These are phyloP conservation scores for Actinostola sp. DNA, from an alignment of 92 coral and sea anemone genomes.

Conservation along the genomic window DNA sequence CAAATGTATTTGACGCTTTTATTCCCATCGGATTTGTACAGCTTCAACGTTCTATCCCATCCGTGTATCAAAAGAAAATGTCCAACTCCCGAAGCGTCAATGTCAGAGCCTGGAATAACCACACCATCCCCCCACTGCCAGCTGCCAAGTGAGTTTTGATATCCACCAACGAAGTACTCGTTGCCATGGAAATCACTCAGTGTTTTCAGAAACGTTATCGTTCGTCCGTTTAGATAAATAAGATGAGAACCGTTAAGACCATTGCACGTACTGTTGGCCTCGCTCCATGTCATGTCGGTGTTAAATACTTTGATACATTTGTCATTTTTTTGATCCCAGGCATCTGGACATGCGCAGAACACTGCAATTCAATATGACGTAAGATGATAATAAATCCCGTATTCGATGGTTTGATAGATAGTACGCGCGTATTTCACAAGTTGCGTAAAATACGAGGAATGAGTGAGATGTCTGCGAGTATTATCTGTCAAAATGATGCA, in stretches of 20 bases:
- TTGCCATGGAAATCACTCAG: neutral
- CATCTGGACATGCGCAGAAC: no score
- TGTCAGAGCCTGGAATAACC: neutral
- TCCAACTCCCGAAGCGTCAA: neutral
- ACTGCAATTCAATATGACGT: no score
- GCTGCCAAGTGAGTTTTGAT: neutral
- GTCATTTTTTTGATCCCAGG: no score
- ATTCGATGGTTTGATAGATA: no score
- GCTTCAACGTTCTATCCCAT: neutral
- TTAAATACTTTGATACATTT: no score
- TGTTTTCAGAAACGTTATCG: neutral
- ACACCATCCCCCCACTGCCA: neutral
- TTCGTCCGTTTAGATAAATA: neutral
- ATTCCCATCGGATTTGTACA: neutral
- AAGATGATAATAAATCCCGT: no score
- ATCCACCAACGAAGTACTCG: neutral
- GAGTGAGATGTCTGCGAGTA: no score
- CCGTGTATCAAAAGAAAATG: neutral
- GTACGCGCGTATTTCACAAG: no score
- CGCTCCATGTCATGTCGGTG: no score
- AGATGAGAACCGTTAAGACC: conserved; percentile 5
- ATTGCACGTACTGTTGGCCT: no score
- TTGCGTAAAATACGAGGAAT: no score
- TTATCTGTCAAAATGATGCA: no score
- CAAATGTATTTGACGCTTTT: neutral